These are phyloP conservation scores for Galaxias olidus DNA, from an alignment of 2,797 vertebrate genomes.

Conservation along the genomic window DNA sequence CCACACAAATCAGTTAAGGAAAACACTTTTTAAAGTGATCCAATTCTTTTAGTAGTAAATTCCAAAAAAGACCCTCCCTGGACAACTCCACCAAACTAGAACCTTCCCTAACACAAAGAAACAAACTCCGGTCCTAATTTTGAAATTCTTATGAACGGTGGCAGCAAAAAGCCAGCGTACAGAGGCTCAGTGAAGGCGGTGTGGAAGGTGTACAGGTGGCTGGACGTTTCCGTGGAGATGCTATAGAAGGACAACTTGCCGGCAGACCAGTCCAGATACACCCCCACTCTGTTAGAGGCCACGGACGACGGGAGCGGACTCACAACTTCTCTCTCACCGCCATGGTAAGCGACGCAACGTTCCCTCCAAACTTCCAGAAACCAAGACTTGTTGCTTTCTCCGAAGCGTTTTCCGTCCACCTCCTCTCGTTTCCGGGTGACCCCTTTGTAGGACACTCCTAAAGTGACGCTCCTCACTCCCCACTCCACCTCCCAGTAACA, in stretches of 20 bases:
- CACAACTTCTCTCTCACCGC: neutral
- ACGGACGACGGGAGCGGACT: too few relatives aligned
- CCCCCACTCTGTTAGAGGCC: neutral
- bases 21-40: too few relatives aligned
- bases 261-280: constrained; percentile 2
- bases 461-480: neutral
- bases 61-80: too few relatives aligned
- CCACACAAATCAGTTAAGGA: too few relatives aligned
- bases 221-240: neutral
- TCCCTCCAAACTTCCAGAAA: neutral
- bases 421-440: too few relatives aligned
- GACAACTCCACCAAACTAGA: too few relatives aligned
- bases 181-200: constrained; percentile 10
- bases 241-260: constrained; percentile 2
- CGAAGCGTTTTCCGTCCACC: neutral
- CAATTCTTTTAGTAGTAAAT: too few relatives aligned
- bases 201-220: constrained; percentile 9
- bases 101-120: too few relatives aligned
- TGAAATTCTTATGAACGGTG: too few relatives aligned
- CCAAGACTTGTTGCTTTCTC: neutral
- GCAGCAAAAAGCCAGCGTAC: neutral
- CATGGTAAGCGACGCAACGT: neutral
- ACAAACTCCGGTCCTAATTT: too few relatives aligned
- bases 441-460: neutral
- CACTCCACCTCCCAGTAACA: constrained; percentile 7